Percentiles rank a stretch among this genome's conserved stretches.
Evolutionary conservation across 2,888 invertebrate species (phyloP).

Genomic region (Scaptomyza polygonia): DNA sequence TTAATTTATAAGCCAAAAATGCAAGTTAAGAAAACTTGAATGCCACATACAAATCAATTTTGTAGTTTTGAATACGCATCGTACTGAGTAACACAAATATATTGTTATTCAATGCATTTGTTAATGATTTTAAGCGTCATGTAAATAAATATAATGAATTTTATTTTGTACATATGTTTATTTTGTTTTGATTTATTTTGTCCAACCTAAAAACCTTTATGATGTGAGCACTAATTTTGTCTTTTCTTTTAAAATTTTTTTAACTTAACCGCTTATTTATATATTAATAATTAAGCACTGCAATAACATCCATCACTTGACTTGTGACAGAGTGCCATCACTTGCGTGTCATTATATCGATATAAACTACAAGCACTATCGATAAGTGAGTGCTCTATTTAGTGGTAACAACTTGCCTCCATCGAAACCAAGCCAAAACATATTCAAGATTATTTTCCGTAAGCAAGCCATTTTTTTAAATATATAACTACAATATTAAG

Average conservation of each 20-base stretch:
- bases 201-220: neutral
- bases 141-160: slow-evolving; percentile 70
- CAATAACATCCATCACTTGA: neutral
- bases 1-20: slow-evolving; percentile 63
- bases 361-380: slow-evolving; percentile 11
- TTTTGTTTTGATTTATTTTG: neutral
- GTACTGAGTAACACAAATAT: slow-evolving; percentile 63
- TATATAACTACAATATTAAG: slow-evolving; percentile 2
- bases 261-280: neutral
- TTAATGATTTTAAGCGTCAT: slow-evolving; percentile 72
- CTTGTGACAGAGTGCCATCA: neutral
- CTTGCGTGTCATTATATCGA: slow-evolving; percentile 15
- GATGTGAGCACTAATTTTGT: neutral
- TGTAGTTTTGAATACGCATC: slow-evolving; percentile 58
- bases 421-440: slow-evolving; percentile 58
- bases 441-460: slow-evolving; percentile 40
- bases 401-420: slow-evolving; percentile 33
- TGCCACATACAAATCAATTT: slow-evolving; percentile 60
- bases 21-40: slow-evolving; percentile 64
- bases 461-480: slow-evolving; percentile 1
- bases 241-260: neutral
- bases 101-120: slow-evolving; percentile 74
- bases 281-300: too few relatives aligned
- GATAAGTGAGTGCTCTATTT: slow-evolving; percentile 15
- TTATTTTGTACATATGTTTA: slow-evolving; percentile 17